Evolutionary conservation across 2,888 invertebrate genomes (phyloP), one percentile per base, ranked within the genome.

Genomic region (Himalopsyche kuldschensis): DNA sequence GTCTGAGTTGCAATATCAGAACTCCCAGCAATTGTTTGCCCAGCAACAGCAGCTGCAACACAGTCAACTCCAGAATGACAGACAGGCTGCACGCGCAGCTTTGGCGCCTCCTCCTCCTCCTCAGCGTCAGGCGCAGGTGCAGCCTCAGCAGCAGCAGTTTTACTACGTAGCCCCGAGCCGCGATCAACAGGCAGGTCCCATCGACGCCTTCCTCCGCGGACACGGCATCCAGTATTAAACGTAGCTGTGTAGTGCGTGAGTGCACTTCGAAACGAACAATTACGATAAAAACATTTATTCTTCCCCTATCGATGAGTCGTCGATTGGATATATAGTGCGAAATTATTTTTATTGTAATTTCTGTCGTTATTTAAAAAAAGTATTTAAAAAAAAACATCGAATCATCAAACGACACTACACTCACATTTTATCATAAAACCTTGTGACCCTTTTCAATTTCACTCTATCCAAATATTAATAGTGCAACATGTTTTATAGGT

Each of bases 121-220:
- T 41, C 41, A 41, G 15, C 41, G 41, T 15, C 41, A 41, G 41
- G 41, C 11, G 55, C 87, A 88, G 2, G 89, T 32, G 1, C 86
- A 87, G 78, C 84, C 89, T 86, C 88, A 90, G 86, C 89, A 90
- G 86, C 89, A 91, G 55, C 93, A 93, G 87, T 93, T 92, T 89
- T 94, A 94, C 89, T 94, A 93, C 89, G 91, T 93, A 46, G 93
- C 93, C 46, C 93, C 93, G 0, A 90, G 91, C 79, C 86, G 87
- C 27, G 91, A 89, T 0, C 91, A 94, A 83, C 81, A 82, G 75
- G 91, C 93, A 55, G 95, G 96, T 6, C 96, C 96, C 89, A 95
- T 96, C 88, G 96, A 96, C 89, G 95, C 95, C 82, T 96, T 96
- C 90, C 93, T 96, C 85, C 93, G 96, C 89, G 95, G 95, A 82